phyloP scores from a whole-genome alignment of 1,140 invertebrate genomes.

The Brachionus sp. region DNA sequence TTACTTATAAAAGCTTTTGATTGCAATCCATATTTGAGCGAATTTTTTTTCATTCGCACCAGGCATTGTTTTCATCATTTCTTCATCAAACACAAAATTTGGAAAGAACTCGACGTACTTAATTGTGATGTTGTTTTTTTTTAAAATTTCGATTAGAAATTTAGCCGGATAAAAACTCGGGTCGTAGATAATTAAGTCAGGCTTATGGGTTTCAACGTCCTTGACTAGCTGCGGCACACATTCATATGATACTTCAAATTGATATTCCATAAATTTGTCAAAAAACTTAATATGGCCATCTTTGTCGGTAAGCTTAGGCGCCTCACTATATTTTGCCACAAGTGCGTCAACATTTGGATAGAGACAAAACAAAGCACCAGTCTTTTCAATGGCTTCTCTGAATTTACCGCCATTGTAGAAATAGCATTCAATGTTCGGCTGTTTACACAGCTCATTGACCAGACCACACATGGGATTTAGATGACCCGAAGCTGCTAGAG shows the following conservation, averaged over 20 bases:
- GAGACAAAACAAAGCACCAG: not conserved
- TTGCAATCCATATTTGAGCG: not conserved
- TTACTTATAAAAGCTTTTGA: slow-evolving; percentile 10
- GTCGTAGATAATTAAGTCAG: not conserved
- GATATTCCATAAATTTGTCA: not conserved
- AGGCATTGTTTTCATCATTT: slow-evolving; percentile 26
- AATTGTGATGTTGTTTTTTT: not conserved
- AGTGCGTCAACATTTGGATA: not conserved
- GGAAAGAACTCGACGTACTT: slow-evolving; percentile 11
- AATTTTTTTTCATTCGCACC: not conserved
- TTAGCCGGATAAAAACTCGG: slow-evolving; percentile 13
- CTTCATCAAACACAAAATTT: slow-evolving; percentile 2
- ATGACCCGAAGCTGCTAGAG: slow-evolving; percentile 9
- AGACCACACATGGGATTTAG: slow-evolving; percentile 11
- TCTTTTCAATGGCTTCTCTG: not conserved
- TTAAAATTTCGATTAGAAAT: not conserved
- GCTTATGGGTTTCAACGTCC: not conserved
- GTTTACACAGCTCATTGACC: not conserved
- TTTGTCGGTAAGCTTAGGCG: not conserved
- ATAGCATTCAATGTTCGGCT: not conserved
- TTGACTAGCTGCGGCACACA: not conserved
- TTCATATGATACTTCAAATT: not conserved
- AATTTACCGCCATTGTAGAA: not conserved
- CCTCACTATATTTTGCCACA: not conserved
- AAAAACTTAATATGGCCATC: not conserved